phyloP scores from a whole-genome alignment of 2,888 invertebrate genomes.

The Latrodectus hesperus region DNA sequence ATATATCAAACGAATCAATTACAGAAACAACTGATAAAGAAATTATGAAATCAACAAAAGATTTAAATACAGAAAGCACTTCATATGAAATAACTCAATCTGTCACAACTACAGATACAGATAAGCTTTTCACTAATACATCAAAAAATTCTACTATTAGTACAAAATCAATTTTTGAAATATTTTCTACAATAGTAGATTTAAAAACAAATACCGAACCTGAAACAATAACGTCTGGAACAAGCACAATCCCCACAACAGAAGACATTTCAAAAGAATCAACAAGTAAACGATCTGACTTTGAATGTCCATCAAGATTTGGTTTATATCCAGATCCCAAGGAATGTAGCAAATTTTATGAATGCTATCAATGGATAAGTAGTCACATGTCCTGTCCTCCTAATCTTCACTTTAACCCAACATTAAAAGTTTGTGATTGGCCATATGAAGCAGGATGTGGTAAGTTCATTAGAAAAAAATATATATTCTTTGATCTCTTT shows the following conservation, averaged over 20 bases:
- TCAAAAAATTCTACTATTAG: too few relatives aligned
- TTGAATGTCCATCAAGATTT: conserved; percentile 23
- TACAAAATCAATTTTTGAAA: neutral
- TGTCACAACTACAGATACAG: neutral
- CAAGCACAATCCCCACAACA: neutral
- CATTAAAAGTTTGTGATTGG: conserved; percentile 68
- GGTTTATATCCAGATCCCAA: conserved; percentile 65
- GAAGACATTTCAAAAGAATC: neutral
- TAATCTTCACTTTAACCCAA: conserved; percentile 59
- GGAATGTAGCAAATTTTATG: conserved; percentile 57
- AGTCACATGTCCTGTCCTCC: conserved; percentile 59
- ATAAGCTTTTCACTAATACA: too few relatives aligned
- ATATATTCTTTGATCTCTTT: too few relatives aligned
- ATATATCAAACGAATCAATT: neutral
- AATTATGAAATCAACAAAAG: neutral
- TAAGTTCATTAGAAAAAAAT: conserved; percentile 22
- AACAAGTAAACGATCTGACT: neutral
- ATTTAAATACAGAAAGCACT: neutral
- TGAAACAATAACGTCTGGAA: neutral
- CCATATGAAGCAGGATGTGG: conserved; percentile 63
- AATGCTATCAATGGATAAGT: conserved; percentile 59
- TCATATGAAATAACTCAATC: neutral
- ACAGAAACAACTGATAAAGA: neutral
- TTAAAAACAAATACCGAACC: neutral
- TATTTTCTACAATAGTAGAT: neutral